phyloP scores from a whole-genome alignment of 2,113 vertebrate species.

The Myanophis thanlyinensis region DNA sequence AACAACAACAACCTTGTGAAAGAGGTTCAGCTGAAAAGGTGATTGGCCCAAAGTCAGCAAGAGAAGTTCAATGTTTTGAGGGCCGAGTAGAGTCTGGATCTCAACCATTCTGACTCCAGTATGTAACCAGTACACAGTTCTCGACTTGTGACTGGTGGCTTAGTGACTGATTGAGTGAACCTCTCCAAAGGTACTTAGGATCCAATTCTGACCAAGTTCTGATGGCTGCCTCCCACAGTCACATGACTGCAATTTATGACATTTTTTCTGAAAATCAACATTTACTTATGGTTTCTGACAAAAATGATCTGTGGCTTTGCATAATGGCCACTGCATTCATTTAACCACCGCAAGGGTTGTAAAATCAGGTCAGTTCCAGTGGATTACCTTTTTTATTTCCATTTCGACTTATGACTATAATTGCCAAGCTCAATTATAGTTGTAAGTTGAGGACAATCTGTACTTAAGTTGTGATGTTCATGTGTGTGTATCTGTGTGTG shows the following conservation, averaged over 20 bases:
- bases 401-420: not conserved
- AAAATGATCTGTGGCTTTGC: not conserved
- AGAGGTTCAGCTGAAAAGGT: not conserved
- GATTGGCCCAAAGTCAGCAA: not conserved
- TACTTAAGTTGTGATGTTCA: not conserved
- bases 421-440: not conserved
- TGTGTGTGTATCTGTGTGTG: no score
- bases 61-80: not conserved
- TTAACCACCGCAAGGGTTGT: not conserved
- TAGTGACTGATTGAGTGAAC: not conserved
- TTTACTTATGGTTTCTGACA: not conserved
- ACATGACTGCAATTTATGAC: not conserved
- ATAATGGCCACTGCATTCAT: not conserved
- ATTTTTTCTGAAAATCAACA: not conserved
- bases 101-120: not conserved
- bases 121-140: not conserved
- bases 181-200: not conserved
- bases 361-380: not conserved
- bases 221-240: not conserved
- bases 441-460: not conserved
- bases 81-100: not conserved
- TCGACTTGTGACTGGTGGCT: not conserved
- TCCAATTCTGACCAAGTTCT: not conserved
- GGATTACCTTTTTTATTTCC: not conserved
- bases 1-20: not conserved